These are phyloP conservation scores for Crotalus tigris DNA, from an alignment of 2,113 vertebrate genomes.

Conservation along the genomic window DNA sequence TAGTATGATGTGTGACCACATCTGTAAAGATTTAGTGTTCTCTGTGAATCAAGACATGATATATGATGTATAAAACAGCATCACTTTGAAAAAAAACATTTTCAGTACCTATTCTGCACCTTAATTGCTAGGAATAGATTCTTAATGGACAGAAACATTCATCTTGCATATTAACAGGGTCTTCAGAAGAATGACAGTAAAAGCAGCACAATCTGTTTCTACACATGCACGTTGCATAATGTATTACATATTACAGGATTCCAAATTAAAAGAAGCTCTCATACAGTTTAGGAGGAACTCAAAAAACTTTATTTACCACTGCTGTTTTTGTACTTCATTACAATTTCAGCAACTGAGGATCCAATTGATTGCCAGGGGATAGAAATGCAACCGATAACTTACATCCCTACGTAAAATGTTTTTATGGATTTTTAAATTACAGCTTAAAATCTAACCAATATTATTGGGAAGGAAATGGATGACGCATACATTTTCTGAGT, in stretches of 20 bases:
- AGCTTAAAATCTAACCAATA: not conserved
- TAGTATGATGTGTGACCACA: not conserved
- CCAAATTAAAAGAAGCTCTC: too few species aligned
- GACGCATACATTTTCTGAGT: not conserved
- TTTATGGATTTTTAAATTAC: not conserved
- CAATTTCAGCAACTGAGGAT: not conserved
- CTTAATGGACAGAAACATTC: not conserved
- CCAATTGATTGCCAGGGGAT: not conserved
- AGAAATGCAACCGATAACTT: not conserved
- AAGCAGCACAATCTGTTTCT: not conserved
- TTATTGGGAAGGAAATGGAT: not conserved
- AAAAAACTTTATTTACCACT: not conserved
- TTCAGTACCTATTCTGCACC: not conserved
- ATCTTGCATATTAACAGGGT: not conserved
- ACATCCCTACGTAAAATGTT: not conserved
- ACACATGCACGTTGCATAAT: not conserved
- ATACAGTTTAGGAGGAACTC: not conserved
- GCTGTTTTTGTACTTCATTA: not conserved
- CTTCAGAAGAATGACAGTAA: not conserved
- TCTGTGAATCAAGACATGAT: not conserved
- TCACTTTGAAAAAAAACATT: not conserved
- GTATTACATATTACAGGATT: not conserved
- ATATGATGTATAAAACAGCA: not conserved
- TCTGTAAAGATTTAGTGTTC: not conserved
- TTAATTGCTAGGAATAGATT: not conserved